Evolutionary conservation across 53 echinoderm and acorn worm species (phyloP).

Genomic region (Apostichopus leukothele): DNA sequence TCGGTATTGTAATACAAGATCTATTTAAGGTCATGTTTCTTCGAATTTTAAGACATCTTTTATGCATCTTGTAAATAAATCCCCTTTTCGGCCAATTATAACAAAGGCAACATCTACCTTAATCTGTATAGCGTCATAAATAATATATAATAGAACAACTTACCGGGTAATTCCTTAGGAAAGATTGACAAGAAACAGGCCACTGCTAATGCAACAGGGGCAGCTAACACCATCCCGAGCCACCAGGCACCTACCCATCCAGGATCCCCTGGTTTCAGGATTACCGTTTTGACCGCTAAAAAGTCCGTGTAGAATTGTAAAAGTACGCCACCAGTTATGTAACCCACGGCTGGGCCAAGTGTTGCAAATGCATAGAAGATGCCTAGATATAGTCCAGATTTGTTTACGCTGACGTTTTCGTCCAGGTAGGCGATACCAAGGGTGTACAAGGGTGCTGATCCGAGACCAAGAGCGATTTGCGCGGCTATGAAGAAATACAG

Average conservation of each 20-base stretch:
- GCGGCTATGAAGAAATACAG: constrained; percentile 68
- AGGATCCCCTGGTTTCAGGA: constrained; percentile 40
- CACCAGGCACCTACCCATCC: constrained; percentile 70
- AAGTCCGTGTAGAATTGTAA: constrained; percentile 51
- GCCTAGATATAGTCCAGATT: constrained; percentile 68
- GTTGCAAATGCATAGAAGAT: constrained; percentile 51
- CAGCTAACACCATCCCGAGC: constrained; percentile 35
- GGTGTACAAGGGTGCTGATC: constrained; percentile 68
- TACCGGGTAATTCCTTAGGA: constrained; percentile 44
- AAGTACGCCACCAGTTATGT: constrained; percentile 22
- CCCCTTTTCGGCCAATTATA: too few species aligned
- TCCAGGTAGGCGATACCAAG: constrained; percentile 69
- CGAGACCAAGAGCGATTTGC: constrained; percentile 58
- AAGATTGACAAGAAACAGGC: constrained; percentile 14
- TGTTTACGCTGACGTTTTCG: constrained; percentile 66
- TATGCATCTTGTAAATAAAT: too few species aligned
- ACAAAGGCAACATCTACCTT: too few species aligned
- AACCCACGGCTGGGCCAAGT: constrained; percentile 55
- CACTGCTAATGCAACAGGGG: constrained; percentile 2
- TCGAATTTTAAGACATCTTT: too few species aligned
- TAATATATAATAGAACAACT: background rate
- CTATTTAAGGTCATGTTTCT: too few species aligned
- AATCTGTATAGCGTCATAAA: too few species aligned
- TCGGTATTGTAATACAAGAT: too few species aligned
- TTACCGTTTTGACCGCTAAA: background rate